Base-by-base conservation (phyloP, 1,140 invertebrate species). In the Lasaia peninsularis region DNA sequence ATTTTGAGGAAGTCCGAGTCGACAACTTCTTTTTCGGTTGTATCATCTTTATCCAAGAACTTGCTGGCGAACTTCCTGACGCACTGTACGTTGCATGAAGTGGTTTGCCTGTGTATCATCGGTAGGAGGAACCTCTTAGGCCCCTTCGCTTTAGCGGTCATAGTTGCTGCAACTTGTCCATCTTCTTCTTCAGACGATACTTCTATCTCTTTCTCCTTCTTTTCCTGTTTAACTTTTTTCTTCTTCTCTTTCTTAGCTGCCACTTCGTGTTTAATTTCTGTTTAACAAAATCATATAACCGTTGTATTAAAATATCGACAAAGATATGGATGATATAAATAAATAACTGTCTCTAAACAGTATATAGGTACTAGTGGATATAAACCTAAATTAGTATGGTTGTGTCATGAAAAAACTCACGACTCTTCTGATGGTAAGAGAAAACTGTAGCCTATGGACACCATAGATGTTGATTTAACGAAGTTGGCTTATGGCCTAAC, bases 61-160 rank as follows among this genome's bases (percentile, higher is more conserved):
- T 62, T 65, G 7, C 62, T n/a, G 1, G 75, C 59, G 49, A 78
- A 52, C 49, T 63, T 67, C 34, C 60, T 73, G 7, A 69, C 59
- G 4, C 52, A 66, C 0, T 63, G 10, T 10, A 67, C 31, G 24
- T 37, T 49, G 12, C 54, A 60, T 1, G 32, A 28, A 1, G 44
- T 18, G 12, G 71, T 69, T 51, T 74, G 69, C 52, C 51, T 72
- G 1, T 52, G 31, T 7, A 69, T 55, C 3, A 59, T 56, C 1
- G 79, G 76, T 11, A 85, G 11, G 0, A 85, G 60, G 49, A 75
- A 85, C 33, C 63, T 77, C 50, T 72, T 79, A 0, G 62, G 53
- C 0, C 28, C 34, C 58, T 73, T 75, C 0, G 56, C 18, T 53
- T 61, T 75, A 2, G 40, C 31, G 1, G 57, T 59, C 7, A 49